Evolutionary conservation across 2,888 invertebrate species (phyloP), one percentile per base, ranked within the genome.

Genomic region (Pollenia angustigena): DNA sequence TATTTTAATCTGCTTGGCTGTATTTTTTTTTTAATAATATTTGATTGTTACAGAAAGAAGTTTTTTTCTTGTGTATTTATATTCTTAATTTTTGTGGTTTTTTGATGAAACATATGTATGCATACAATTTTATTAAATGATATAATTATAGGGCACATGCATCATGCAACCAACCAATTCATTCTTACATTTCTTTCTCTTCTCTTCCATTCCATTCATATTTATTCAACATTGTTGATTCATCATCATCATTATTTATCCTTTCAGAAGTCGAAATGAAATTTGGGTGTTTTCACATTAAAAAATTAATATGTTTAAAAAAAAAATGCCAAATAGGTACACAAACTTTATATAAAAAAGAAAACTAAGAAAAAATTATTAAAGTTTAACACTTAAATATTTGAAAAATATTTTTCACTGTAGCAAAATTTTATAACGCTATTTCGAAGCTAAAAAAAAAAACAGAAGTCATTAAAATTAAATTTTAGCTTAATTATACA

Each of bases 121-220:
- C 90, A 90, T 54, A 91, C 89, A 91, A 92, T 92, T 92, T 92
- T 89, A 89, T 90, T 90, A 92, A 92, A 92, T 92, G 90, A 90
- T 90, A 92, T 92, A 92, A 92, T 92, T 92, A 92, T 90, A 92
- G 91, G 90, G 89, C 90, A 89, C 88, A 84, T 69, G 68, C 74
- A 68, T 71, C 87, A 78, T 84, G 79, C 84, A 84, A 80, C 23
- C 69, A 18, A 69, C 40, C 7, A 50, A 68, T 62, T 72, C 69
- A 64, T 78, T 44, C 32, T 74, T 64, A 10, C 64, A 56, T 56
- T 76, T n/a, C 66, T 8, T 66, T 56, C 64, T 14, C 16, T 66
- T 56, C 64, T 14, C 16, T 54, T 54, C 50, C 12, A 11, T n/a
- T 46, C 32, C 18, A 71, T 18, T 23, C 40, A 54, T 23, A 48